Evolutionary conservation across 2,113 vertebrate species (phyloP).

Genomic region (Mastomys coucha): DNA sequence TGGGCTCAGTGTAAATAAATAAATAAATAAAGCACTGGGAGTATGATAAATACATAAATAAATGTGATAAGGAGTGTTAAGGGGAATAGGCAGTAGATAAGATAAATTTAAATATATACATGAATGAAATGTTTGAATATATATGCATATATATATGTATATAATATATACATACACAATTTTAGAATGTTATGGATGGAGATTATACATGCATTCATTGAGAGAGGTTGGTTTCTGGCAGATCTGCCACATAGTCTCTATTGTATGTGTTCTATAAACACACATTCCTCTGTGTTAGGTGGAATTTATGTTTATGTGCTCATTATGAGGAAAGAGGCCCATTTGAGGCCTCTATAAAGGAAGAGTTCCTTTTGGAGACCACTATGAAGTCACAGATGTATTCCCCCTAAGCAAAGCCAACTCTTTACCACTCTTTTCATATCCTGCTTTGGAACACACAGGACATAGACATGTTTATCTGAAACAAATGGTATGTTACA

Average conservation of each 20-base stretch:
- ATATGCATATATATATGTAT: too few relatives aligned
- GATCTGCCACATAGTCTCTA: background rate
- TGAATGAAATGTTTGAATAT: background rate
- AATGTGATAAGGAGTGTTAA: background rate
- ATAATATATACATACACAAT: too few relatives aligned
- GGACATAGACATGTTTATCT: background rate
- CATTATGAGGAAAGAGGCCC: background rate
- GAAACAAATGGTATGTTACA: constrained; percentile 46
- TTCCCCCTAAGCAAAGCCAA: constrained; percentile 33
- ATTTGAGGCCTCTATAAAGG: background rate
- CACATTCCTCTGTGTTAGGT: background rate
- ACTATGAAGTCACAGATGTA: background rate
- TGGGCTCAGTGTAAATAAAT: background rate
- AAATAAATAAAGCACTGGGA: background rate
- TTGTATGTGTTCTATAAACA: background rate
- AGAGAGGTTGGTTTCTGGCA: background rate
- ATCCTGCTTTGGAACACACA: constrained; percentile 1
- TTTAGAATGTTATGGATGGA: background rate
- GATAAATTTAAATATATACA: background rate
- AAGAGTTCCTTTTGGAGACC: background rate
- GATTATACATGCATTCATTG: too few relatives aligned
- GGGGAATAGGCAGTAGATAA: background rate
- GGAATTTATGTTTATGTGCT: too few relatives aligned
- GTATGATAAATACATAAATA: background rate
- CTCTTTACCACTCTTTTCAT: background rate